These are phyloP conservation scores for Dioctria rufipes DNA, from an alignment of 2,888 invertebrate genomes.

Conservation along the genomic window DNA sequence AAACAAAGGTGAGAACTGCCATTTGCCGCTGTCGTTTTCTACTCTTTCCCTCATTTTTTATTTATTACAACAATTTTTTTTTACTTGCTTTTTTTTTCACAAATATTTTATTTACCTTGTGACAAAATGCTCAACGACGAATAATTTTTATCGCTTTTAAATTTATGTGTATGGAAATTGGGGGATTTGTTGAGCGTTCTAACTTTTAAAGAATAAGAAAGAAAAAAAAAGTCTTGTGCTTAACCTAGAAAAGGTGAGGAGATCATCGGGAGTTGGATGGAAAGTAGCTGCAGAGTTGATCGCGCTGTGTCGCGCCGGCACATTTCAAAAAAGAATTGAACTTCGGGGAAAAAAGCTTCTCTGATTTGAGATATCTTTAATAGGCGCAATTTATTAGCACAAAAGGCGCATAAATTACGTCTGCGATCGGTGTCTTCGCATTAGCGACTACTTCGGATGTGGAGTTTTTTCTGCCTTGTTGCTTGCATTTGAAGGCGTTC, in stretches of 20 bases:
- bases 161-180: slow-evolving; percentile 33
- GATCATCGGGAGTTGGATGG: not conserved
- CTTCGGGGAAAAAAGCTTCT: not conserved
- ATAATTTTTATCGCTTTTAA: slow-evolving; percentile 46
- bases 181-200: slow-evolving; percentile 10
- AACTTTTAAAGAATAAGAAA: not conserved
- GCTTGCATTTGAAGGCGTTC: not conserved
- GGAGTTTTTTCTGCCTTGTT: not conserved
- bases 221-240: not conserved
- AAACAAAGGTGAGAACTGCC: slow-evolving; percentile 41
- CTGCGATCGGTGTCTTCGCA: slow-evolving; percentile 16
- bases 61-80: not conserved
- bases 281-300: not conserved
- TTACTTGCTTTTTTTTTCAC: not conserved
- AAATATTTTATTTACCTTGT: not conserved
- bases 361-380: slow-evolving; percentile 30
- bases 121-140: slow-evolving; percentile 38
- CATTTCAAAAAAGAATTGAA: not conserved
- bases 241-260: slow-evolving; percentile 19
- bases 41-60: slow-evolving; percentile 15
- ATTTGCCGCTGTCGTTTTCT: slow-evolving; percentile 30
- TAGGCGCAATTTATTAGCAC: slow-evolving; percentile 45
- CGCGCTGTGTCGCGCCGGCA: not conserved
- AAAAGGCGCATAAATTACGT: slow-evolving; percentile 42
- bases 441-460: slow-evolving; percentile 6